phyloP scores from a whole-genome alignment of 2,113 vertebrate genomes.

The Leptosomus discolor region DNA sequence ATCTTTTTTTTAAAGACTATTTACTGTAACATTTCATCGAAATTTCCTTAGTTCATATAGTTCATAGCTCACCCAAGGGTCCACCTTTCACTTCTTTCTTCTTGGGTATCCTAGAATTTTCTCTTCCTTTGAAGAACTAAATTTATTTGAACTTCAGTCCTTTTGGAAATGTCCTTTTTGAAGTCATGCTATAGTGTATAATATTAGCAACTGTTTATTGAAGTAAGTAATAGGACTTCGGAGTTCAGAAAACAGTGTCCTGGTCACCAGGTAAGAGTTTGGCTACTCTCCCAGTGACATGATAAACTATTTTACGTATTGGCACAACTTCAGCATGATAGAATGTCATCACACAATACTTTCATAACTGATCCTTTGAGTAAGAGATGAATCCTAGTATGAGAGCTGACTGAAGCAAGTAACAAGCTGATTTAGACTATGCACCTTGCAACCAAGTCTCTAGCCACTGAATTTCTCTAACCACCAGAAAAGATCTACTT shows the following conservation, averaged over 20 bases:
- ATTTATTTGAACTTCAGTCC: neutral
- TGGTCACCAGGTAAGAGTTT: neutral
- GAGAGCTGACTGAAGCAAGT: neutral
- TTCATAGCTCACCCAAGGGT: neutral
- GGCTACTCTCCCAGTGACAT: neutral
- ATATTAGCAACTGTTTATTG: neutral
- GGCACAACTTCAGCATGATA: neutral
- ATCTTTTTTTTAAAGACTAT: neutral
- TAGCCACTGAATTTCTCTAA: neutral
- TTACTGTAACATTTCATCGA: neutral
- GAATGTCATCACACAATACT: neutral
- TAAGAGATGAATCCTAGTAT: neutral
- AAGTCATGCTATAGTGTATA: neutral
- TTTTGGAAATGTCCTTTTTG: neutral
- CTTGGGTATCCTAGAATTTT: neutral
- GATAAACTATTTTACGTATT: neutral
- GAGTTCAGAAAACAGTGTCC: neutral
- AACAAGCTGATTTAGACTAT: neutral
- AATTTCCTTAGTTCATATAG: neutral
- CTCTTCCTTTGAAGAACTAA: neutral
- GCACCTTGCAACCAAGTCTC: rapidly evolving
- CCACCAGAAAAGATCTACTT: neutral
- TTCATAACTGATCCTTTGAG: neutral
- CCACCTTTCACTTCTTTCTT: neutral
- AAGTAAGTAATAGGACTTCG: neutral